Evolutionary conservation across 1,140 invertebrate genomes (phyloP).

Genomic region (Nebria ingens): DNA sequence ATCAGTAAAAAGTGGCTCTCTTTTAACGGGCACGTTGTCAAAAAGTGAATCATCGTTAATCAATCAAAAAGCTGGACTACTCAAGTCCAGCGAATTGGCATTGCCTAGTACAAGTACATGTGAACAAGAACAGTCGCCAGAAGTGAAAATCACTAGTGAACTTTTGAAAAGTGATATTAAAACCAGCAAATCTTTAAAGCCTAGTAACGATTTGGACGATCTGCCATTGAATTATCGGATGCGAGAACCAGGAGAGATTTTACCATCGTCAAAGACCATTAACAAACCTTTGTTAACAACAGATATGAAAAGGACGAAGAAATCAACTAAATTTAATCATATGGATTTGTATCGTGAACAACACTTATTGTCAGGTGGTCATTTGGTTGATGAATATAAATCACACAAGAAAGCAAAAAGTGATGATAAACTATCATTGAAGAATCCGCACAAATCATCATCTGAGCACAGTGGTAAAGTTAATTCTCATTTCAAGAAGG

Average conservation of each 20-base stretch:
- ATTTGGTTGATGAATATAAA: slow-evolving; percentile 12
- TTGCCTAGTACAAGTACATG: neutral
- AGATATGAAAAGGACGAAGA: slow-evolving; percentile 26
- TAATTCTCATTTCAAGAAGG: neutral
- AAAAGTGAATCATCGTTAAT: slow-evolving; percentile 1
- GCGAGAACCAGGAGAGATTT: slow-evolving; percentile 13
- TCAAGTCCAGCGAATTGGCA: neutral
- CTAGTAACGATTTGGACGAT: slow-evolving; percentile 34
- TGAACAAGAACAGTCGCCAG: too few species aligned
- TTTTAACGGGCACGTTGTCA: neutral
- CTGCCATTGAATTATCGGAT: slow-evolving; percentile 26
- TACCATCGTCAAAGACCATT: slow-evolving; percentile 11
- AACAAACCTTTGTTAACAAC: slow-evolving; percentile 19
- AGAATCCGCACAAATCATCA: neutral
- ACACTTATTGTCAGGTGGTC: slow-evolving; percentile 35
- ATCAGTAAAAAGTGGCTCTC: neutral
- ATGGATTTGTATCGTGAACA: slow-evolving; percentile 37
- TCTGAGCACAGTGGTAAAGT: neutral
- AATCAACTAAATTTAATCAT: slow-evolving; percentile 35
- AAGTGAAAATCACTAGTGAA: neutral
- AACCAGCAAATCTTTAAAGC: slow-evolving; percentile 14
- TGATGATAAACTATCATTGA: neutral
- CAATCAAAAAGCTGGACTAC: neutral
- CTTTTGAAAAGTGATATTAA: neutral
- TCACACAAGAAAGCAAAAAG: neutral